Evolutionary conservation across 2,113 vertebrate genomes (phyloP).

Genomic region (Casuarius casuarius): DNA sequence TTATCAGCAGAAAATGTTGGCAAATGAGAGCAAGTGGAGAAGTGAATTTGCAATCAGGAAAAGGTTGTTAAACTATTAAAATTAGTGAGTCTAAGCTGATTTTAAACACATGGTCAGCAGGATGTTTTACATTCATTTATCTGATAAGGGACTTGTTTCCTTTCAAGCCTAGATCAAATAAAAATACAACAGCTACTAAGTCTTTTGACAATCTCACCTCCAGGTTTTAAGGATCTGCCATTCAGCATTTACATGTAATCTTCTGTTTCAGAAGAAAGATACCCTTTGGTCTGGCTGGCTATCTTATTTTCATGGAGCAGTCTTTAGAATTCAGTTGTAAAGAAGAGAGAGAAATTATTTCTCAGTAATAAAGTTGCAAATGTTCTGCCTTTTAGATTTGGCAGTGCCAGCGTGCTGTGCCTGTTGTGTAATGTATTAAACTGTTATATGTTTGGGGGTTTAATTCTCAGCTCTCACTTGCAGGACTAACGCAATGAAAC

Average conservation of each 20-base stretch:
- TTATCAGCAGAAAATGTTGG: neutral
- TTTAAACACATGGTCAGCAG: neutral
- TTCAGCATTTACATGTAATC: neutral
- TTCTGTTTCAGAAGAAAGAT: neutral
- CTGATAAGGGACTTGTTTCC: neutral
- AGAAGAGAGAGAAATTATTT: neutral
- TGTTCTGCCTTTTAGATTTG: neutral
- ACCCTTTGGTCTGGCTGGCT: neutral
- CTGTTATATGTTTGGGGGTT: constrained; percentile 27
- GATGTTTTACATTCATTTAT: neutral
- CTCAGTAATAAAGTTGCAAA: neutral
- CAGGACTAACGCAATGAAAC: neutral
- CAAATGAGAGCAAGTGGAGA: neutral
- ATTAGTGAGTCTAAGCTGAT: neutral
- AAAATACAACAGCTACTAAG: neutral
- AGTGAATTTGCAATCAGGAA: neutral
- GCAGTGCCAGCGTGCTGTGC: neutral
- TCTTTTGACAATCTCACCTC: neutral
- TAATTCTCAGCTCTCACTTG: neutral
- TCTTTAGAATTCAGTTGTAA: neutral
- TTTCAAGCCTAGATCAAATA: neutral
- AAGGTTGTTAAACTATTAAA: neutral
- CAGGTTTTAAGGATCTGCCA: neutral
- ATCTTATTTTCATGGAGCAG: neutral
- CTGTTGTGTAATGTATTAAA: neutral